These are phyloP conservation scores for Pagrus major DNA, from an alignment of 2,113 vertebrate species.

Conservation along the genomic window DNA sequence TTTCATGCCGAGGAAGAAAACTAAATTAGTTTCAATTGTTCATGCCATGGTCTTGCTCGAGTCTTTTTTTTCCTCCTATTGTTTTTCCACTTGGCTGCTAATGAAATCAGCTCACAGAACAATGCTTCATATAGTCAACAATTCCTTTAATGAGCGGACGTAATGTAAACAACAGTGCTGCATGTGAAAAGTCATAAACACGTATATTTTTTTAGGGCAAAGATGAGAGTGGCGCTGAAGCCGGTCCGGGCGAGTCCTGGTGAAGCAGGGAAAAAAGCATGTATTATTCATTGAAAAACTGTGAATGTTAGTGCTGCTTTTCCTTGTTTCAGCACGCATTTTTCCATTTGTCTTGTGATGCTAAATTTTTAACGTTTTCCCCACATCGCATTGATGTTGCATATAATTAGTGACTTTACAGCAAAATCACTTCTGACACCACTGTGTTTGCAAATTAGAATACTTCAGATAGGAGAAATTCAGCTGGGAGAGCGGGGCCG, in stretches of 20 bases:
- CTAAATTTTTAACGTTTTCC: constrained; percentile 98
- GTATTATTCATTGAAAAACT: constrained; percentile 95
- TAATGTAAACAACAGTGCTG: constrained; percentile 51
- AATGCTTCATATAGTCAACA: constrained; percentile 53
- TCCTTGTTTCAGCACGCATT: constrained; percentile 92
- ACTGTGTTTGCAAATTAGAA: constrained; percentile 93
- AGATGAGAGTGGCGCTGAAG: constrained; percentile 64
- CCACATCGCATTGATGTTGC: constrained; percentile 95
- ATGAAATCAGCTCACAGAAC: constrained; percentile 66
- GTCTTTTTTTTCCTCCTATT: constrained; percentile 20
- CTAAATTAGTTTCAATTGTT: constrained; percentile 19
- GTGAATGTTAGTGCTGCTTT: constrained; percentile 91
- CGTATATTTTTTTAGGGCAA: constrained; percentile 52
- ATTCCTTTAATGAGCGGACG: constrained; percentile 60
- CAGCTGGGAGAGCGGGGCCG: constrained; percentile 90
- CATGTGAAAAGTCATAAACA: constrained; percentile 62
- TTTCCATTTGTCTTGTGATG: constrained; percentile 94
- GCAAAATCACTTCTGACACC: constrained; percentile 98
- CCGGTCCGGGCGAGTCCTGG: constrained; percentile 52
- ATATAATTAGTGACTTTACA: constrained; percentile 97
- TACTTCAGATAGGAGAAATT: constrained; percentile 92
- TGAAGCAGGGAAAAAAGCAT: constrained; percentile 84
- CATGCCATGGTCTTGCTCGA: constrained; percentile 5
- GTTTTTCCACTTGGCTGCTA: constrained; percentile 59
- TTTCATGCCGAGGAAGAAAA: neutral